Percentiles rank a stretch among this genome's conserved stretches.
Evolutionary conservation across 2,113 vertebrate genomes (phyloP).

Genomic region (Grallaria varia): DNA sequence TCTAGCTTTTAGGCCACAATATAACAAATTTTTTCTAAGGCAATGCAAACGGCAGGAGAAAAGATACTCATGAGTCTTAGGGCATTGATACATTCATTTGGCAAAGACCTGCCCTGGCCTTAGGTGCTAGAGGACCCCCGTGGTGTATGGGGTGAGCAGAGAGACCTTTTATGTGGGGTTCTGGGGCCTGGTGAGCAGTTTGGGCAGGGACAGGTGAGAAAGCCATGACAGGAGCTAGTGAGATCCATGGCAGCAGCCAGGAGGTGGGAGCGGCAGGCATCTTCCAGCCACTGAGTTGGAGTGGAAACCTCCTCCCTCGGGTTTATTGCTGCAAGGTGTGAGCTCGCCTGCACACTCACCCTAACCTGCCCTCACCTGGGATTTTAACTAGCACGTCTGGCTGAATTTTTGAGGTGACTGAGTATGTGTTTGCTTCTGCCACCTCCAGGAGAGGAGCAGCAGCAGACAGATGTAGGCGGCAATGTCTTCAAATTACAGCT

Average conservation of each 20-base stretch:
- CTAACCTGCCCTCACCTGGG: neutral
- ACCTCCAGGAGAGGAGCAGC: conserved; percentile 21
- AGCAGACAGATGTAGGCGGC: conserved; percentile 4
- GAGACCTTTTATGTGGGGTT: neutral
- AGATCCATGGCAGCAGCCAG: neutral
- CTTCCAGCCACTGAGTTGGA: neutral
- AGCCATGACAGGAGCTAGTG: too few species aligned
- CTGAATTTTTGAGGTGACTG: neutral
- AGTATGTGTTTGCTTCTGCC: neutral
- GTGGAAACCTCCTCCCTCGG: neutral
- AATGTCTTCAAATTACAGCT: conserved; percentile 16
- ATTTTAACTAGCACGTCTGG: neutral
- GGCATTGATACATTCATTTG: neutral
- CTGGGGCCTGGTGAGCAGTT: neutral
- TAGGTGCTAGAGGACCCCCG: fast-evolving
- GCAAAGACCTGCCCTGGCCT: neutral
- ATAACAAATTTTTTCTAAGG: conserved; percentile 23
- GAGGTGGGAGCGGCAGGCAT: fast-evolving
- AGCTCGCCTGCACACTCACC: neutral
- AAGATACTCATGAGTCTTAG: neutral
- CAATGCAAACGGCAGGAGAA: neutral
- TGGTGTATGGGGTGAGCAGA: neutral
- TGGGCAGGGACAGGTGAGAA: neutral
- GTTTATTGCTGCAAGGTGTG: neutral
- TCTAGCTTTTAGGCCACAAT: neutral